Conservation (phyloP, 2,113 vertebrate species). For the Hepsetus odoe region DNA sequence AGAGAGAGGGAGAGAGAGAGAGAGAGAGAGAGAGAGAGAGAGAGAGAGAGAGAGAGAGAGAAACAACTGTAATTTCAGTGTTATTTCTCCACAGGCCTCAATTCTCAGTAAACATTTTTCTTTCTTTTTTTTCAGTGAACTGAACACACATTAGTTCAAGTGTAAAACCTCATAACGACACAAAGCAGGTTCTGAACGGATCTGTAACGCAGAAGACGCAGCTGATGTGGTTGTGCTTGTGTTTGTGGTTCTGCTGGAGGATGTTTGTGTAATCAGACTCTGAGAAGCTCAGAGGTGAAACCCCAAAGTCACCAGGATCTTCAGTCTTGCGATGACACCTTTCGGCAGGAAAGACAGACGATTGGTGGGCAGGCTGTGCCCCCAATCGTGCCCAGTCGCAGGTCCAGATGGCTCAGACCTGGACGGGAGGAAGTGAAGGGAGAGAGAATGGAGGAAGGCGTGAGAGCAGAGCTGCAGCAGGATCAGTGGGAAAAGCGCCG, state of each 20-base stretch:
- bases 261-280: constrained; percentile 5
- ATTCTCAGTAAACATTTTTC: too few species aligned
- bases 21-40: not conserved
- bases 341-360: not conserved
- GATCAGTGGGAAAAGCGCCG: constrained; percentile 3
- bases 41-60: too few species aligned
- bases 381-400: not conserved
- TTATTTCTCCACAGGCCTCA: too few species aligned
- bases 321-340: not conserved
- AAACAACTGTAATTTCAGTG: too few species aligned
- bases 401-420: constrained; percentile 12
- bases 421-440: not conserved
- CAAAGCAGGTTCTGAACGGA: too few species aligned
- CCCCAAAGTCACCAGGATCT: constrained; percentile 1
- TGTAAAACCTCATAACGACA: too few species aligned
- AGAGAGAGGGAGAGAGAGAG: not conserved
- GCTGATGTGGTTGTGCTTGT: too few species aligned
- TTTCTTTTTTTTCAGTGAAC: too few species aligned
- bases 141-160: too few species aligned
- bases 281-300: not conserved
- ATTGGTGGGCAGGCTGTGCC: not conserved
- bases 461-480: constrained; percentile 10
- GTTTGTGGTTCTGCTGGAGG: too few species aligned
- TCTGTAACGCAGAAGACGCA: too few species aligned
- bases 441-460: not conserved